Base-by-base conservation (phyloP, 1,140 invertebrate species). In the Drosophila sucinea region DNA sequence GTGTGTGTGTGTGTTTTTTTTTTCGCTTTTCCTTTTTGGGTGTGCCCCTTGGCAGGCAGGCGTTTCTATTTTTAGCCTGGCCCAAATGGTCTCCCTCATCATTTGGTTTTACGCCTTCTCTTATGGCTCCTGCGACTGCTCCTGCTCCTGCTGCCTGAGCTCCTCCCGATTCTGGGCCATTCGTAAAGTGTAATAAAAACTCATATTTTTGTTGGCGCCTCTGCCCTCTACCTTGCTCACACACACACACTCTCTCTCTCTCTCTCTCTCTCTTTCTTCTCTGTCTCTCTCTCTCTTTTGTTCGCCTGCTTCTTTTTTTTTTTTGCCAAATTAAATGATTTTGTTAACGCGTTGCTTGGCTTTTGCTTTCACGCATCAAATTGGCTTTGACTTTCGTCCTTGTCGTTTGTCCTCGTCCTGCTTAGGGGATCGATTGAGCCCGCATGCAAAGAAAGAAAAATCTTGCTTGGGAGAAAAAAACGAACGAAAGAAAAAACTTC, bases 291-390 rank as follows among this genome's bases (percentile, higher is more conserved):
- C 32, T 56, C 40, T 32, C 30, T 67, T 38, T 63, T 33, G 58
- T 51, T 41, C 5, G 40, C 51, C 25, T 1, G 40, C 35, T 61
- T 66, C 33, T n/a, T 10, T 23, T 32, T 6, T 66, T 47, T 32
- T 65, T 77, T 67, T 62, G 63, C 66, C 83, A 86, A 86, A 86
- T 82, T 87, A 87, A 87, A 87, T 87, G 84, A 87, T 80, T 87
- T 87, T 77, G 73, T 83, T 87, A 86, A 86, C 76, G 83, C 83
- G 79, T 51, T 75, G 79, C 73, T 77, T 85, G 65, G 67, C 67
- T 65, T 83, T 82, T 63, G 63, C 73, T 73, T 78, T 80, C 64
- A 76, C 77, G 63, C 68, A 69, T 72, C 67, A 67, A 80, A 80
- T 75, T 75, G 71, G 66, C 77, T 51, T 51, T 60, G 47, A 58